phyloP scores from a whole-genome alignment of 2,888 invertebrate species.

The Fragum sueziense region DNA sequence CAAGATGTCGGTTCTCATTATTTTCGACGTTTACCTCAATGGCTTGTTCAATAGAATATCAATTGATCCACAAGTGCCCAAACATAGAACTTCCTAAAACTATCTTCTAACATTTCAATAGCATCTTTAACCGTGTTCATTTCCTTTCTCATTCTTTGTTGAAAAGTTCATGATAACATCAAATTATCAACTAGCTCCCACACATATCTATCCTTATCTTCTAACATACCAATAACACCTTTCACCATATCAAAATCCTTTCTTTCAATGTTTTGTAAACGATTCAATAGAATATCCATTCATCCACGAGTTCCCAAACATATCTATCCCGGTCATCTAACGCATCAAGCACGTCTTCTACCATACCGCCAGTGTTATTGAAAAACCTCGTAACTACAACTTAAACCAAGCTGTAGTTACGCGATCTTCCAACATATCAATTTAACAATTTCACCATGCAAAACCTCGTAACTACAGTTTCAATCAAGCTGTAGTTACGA shows the following conservation, averaged over 20 bases:
- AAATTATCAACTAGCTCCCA: conserved; percentile 70
- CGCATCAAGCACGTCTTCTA: neutral
- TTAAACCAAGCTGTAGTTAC: too few relatives aligned
- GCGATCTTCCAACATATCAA: too few relatives aligned
- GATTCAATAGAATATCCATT: conserved; percentile 54
- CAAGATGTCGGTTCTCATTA: too few relatives aligned
- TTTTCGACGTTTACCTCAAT: too few relatives aligned
- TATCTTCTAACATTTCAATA: conserved; percentile 67
- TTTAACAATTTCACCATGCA: too few relatives aligned
- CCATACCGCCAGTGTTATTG: too few relatives aligned
- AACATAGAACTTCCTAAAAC: too few relatives aligned
- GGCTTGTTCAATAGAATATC: conserved; percentile 38
- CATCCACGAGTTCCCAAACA: conserved; percentile 68
- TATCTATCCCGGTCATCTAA: conserved; percentile 30
- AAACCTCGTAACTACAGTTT: too few relatives aligned
- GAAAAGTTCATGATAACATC: conserved; percentile 36
- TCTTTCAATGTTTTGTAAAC: conserved; percentile 57
- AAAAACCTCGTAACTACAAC: too few relatives aligned
- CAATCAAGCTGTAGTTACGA: too few relatives aligned
- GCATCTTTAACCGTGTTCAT: conserved; percentile 60
- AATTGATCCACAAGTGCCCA: conserved; percentile 69
- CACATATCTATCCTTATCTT: conserved; percentile 67
- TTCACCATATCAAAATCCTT: conserved; percentile 51
- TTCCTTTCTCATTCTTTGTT: conserved; percentile 60
- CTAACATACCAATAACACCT: conserved; percentile 68